phyloP scores from a whole-genome alignment of 2,888 invertebrate genomes.

The Lucinisca nassula region DNA sequence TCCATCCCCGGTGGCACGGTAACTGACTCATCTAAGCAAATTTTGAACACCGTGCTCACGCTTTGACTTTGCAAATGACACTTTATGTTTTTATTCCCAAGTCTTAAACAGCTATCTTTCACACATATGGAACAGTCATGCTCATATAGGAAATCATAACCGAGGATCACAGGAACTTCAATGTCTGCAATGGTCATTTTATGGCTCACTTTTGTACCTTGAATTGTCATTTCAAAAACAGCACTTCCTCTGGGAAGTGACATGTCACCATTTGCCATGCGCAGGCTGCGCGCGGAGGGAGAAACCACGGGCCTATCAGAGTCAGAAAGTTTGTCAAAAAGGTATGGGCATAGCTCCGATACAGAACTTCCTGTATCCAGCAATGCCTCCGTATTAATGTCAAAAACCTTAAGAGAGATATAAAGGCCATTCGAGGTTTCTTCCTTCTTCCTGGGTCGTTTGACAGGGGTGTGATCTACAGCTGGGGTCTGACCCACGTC shows the following conservation, averaged over 20 bases:
- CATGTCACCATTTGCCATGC: neutral
- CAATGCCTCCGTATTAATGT: neutral
- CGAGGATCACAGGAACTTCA: neutral
- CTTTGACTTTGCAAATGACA: neutral
- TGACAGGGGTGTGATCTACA: neutral
- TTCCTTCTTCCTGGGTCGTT: neutral
- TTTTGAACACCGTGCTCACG: neutral
- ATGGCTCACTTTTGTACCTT: neutral
- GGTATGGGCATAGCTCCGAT: neutral
- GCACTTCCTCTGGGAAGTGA: neutral
- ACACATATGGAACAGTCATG: neutral
- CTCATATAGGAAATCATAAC: neutral
- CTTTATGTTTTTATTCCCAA: neutral
- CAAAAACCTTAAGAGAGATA: neutral
- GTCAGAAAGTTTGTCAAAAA: neutral
- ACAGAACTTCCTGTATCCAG: neutral
- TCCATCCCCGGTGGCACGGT: neutral
- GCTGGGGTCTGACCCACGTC: neutral
- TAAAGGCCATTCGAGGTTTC: neutral
- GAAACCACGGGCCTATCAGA: neutral
- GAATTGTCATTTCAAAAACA: neutral
- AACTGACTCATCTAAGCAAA: neutral
- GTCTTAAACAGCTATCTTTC: neutral
- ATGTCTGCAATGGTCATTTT: neutral
- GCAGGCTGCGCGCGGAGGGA: neutral